Base-by-base conservation (phyloP, 2,797 vertebrate species). In the Cynodonichthys magdalenae region DNA sequence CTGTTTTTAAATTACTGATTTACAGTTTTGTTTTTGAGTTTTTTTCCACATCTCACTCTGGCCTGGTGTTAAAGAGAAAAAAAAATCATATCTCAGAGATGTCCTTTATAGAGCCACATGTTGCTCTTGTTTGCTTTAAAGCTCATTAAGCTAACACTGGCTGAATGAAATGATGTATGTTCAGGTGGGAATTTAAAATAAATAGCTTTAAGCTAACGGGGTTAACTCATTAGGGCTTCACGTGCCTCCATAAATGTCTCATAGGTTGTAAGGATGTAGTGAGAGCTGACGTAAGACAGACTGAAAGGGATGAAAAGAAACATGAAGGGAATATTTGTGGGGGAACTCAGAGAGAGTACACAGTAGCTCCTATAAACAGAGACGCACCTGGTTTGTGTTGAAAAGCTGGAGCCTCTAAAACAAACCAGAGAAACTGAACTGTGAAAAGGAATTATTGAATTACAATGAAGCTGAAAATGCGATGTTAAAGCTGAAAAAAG, bases 321-420 rank as follows among this genome's bases (percentile, higher is more conserved):
- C 59, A 77, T 66, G 74, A 65, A 77, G 80, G 80, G 71, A 41
- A 31, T 52, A 39, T 69, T 50, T 29, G 45, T 56, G 7, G 53
- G 44, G 49, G 20, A 71, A 75, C 15, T 71, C 17, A 3, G 7
- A 58, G 64, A 4, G 10, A 58, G 64, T 44, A 2, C 24, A 70
- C 80, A 57, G 80, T 28, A 86, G 74, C 72, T 27, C 57, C 53
- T 48, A 29, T 61, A 66, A 80, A 65, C 45, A 54, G 48, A 82
- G 72, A 79, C 27, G 51, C 67, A 66, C 76, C 84, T 81, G 79
- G 8, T 71, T 66, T 77, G 44, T 66, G 59, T 67, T 53, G 31
- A 58, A 28, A 71, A 51, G 36, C 71, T 71, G 61, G 52, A 15
- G 70, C 24, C 9, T 20, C 59, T 39, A 39, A 39, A 39, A 39